Conservation (phyloP, 64 coral and sea anemone species). For the Hydrozoanthus tunicans region DNA sequence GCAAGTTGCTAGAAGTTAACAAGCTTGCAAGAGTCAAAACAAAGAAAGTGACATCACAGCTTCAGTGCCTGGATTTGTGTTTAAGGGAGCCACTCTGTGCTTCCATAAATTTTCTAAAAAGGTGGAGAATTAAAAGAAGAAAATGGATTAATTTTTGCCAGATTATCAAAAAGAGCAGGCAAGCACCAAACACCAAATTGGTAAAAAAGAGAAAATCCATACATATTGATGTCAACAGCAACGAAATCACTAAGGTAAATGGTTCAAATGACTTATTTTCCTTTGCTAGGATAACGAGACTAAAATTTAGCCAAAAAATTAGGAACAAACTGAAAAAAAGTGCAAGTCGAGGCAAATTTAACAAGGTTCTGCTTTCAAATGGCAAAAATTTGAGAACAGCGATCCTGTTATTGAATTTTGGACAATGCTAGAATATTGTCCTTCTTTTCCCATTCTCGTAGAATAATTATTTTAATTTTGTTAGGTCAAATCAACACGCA, state of each 20-base stretch:
- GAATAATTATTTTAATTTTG: no score
- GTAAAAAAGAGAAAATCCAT: neutral
- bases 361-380: no score
- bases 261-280: neutral
- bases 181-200: neutral
- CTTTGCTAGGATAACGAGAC: no score
- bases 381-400: no score
- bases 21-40: neutral
- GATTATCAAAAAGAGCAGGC: neutral
- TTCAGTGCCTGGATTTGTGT: conserved; percentile 8
- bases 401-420: no score
- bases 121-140: neutral
- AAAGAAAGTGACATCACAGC: neutral
- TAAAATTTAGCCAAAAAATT: no score
- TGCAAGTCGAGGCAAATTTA: no score
- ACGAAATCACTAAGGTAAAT: conserved; percentile 8
- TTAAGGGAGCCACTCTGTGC: conserved; percentile 12
- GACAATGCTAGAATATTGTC: no score
- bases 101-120: neutral
- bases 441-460: no score
- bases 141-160: neutral
- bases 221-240: neutral
- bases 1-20: neutral
- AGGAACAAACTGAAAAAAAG: no score
- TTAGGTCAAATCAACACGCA: no score